A percentile compares a stretch with the other conserved stretches of the same genome.
Conservation (phyloP, 2,797 vertebrate species). For the Intellagama lesueurii region DNA sequence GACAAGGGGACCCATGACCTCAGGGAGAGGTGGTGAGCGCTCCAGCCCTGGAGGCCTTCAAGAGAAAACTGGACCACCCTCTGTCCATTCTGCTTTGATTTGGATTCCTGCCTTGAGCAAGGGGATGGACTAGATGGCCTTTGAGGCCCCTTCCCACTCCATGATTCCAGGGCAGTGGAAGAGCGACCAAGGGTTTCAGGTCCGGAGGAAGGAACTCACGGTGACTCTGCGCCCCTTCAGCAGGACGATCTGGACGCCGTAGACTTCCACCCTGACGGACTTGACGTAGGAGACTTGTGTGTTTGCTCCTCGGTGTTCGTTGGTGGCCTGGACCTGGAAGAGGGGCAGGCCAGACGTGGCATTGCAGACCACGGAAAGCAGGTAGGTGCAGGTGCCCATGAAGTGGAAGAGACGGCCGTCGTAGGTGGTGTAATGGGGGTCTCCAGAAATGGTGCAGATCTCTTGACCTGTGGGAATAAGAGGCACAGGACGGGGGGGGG, state of each 20-base stretch:
- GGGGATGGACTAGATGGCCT: no score
- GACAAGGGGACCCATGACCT: no score
- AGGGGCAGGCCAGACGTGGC: conserved; percentile 70
- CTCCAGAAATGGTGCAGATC: conserved; percentile 81
- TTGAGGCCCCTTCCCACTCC: no score
- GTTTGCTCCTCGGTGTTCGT: conserved; percentile 82
- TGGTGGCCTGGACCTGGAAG: conserved; percentile 84
- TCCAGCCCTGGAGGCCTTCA: no score
- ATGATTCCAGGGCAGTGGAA: background rate
- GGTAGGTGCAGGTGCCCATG: conserved; percentile 87
- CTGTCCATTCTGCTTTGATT: no score
- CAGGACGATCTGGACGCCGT: conserved; percentile 73
- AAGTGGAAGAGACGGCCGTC: conserved; percentile 82
- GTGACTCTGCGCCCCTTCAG: conserved; percentile 79
- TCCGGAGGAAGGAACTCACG: conserved; percentile 66
- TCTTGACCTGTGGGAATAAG: conserved; percentile 39
- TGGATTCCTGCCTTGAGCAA: no score
- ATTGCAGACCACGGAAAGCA: conserved; percentile 79
- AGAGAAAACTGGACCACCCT: no score
- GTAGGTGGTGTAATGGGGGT: conserved; percentile 84
- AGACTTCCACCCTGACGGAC: conserved; percentile 77
- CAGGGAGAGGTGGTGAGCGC: no score
- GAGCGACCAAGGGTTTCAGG: no score
- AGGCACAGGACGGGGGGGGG: background rate
- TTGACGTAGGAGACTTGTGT: conserved; percentile 82